Percentiles rank a stretch among this genome's conserved stretches.
phyloP scores from a whole-genome alignment of 1,140 invertebrate genomes.

The Vanessa tameamea region DNA sequence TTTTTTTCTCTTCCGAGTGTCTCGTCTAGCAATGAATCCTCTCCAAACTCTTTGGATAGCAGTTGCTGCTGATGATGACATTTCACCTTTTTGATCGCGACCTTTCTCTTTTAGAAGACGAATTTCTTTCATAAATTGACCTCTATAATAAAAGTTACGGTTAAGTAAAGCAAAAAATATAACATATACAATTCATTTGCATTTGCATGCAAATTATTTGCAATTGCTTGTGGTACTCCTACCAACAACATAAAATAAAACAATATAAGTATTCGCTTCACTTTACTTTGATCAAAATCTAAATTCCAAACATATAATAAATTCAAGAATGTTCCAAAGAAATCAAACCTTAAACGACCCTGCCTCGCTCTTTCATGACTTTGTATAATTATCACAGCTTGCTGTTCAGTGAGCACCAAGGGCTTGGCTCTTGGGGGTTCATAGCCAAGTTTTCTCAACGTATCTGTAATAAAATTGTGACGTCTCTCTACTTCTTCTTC shows the following conservation, averaged over 20 bases:
- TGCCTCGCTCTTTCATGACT: conserved; percentile 95
- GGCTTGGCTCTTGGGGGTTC: conserved; percentile 83
- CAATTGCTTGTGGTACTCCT: too few relatives aligned
- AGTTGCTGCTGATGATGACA: conserved; percentile 84
- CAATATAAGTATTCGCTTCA: too few relatives aligned
- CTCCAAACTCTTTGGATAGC: conserved; percentile 92
- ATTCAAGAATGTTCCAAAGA: background rate
- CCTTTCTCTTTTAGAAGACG: conserved; percentile 87
- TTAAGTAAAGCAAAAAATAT: too few relatives aligned
- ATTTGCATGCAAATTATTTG: too few relatives aligned
- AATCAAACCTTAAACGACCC: conserved; percentile 83
- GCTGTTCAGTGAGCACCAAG: conserved; percentile 86
- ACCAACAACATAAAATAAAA: too few relatives aligned
- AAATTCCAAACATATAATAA: too few relatives aligned
- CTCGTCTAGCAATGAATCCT: conserved; percentile 87
- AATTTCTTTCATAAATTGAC: conserved; percentile 96
- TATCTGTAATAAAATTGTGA: conserved; percentile 84
- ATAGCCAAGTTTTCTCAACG: conserved; percentile 85
- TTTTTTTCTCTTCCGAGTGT: conserved; percentile 85
- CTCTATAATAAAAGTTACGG: conserved; percentile 68
- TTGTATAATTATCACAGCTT: conserved; percentile 93
- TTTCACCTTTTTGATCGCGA: conserved; percentile 82
- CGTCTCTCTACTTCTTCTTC: conserved; percentile 83
- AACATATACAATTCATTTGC: too few relatives aligned
- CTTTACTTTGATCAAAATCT: too few relatives aligned